phyloP scores from a whole-genome alignment of 2,113 vertebrate species.

The Serinus canaria region DNA sequence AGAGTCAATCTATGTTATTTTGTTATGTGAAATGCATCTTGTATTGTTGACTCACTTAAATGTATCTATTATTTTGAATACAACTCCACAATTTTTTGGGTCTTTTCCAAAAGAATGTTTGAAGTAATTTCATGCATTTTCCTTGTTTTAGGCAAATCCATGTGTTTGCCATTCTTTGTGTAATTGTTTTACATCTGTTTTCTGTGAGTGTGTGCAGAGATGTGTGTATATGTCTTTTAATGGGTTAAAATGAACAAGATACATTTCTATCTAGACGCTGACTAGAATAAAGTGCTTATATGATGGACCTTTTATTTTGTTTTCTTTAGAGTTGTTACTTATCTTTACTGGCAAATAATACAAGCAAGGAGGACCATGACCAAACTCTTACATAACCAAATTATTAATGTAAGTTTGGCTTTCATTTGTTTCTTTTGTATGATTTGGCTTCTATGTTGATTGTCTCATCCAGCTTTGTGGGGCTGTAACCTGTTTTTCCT shows the following conservation, averaged over 20 bases:
- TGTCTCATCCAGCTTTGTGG: neutral
- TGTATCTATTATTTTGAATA: neutral
- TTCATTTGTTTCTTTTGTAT: neutral
- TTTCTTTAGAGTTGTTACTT: conserved; percentile 79
- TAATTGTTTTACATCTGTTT: neutral
- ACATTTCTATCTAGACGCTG: neutral
- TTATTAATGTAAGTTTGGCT: conserved; percentile 85
- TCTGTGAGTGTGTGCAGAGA: neutral
- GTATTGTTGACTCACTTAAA: neutral
- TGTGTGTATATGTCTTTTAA: neutral
- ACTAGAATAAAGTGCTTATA: neutral
- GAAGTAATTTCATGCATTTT: neutral
- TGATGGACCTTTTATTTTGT: neutral
- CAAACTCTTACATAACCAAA: conserved; percentile 76
- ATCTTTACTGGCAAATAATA: conserved; percentile 87
- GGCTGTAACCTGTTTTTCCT: neutral
- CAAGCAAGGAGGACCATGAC: conserved; percentile 82
- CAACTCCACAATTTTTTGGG: neutral
- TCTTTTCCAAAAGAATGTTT: neutral
- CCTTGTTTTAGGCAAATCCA: neutral
- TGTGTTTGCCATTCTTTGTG: neutral
- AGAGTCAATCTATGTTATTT: neutral
- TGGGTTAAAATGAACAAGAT: neutral
- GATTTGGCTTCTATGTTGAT: neutral
- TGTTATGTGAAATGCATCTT: neutral